Evolutionary conservation across 2,113 vertebrate genomes (phyloP).

Genomic region (Labeo catla): DNA sequence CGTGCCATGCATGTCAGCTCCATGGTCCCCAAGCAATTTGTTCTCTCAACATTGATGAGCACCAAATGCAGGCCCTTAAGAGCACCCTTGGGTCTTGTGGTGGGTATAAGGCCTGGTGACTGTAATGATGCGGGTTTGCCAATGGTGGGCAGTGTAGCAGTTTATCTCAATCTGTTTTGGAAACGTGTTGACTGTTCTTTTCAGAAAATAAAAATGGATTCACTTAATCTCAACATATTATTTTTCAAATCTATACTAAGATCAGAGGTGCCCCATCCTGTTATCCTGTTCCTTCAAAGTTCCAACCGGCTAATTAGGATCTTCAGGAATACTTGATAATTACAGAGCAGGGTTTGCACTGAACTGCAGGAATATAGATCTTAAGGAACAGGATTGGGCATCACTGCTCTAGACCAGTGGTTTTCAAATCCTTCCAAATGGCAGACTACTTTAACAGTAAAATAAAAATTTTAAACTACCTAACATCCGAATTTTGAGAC

Average conservation of each 20-base stretch:
- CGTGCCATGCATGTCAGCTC: slow-evolving; percentile 54
- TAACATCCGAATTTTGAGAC: neutral
- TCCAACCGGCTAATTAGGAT: neutral
- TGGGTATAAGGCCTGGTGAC: slow-evolving; percentile 52
- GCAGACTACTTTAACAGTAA: neutral
- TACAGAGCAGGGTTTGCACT: neutral
- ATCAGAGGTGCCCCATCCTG: neutral
- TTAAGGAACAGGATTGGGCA: neutral
- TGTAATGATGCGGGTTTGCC: slow-evolving; percentile 64
- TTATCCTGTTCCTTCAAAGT: neutral
- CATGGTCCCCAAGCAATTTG: slow-evolving; percentile 50
- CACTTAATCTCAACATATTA: neutral
- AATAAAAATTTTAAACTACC: neutral
- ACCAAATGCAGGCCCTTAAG: slow-evolving; percentile 26
- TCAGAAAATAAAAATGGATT: neutral
- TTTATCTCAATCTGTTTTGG: slow-evolving; percentile 25
- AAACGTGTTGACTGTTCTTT: neutral
- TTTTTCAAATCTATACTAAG: neutral
- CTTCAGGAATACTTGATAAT: neutral
- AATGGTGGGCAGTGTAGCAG: slow-evolving; percentile 70
- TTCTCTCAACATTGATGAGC: slow-evolving; percentile 42
- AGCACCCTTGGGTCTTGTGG: slow-evolving; percentile 53
- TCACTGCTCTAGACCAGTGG: neutral
- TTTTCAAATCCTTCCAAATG: neutral
- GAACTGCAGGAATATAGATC: neutral